Conservation (phyloP, 2,113 vertebrate species). For the Ptychochromis oligacanthus region DNA sequence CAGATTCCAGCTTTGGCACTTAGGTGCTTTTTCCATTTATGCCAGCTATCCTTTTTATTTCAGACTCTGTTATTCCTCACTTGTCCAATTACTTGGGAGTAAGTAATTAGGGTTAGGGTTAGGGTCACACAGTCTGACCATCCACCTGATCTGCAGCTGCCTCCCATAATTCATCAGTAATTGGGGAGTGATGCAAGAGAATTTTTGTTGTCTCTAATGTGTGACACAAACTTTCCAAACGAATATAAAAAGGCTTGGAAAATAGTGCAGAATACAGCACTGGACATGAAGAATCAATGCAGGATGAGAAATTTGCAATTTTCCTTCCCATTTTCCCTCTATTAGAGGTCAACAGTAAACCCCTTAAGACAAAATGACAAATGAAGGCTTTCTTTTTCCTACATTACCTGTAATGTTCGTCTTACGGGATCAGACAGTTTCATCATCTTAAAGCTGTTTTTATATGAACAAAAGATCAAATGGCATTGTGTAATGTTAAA, state of each 20-base stretch:
- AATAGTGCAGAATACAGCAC: neutral
- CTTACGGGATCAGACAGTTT: accelerated
- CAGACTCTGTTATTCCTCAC: neutral
- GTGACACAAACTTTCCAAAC: neutral
- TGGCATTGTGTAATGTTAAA: accelerated
- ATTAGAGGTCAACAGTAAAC: no score
- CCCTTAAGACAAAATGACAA: no score
- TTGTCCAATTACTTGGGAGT: neutral
- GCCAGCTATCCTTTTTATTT: neutral
- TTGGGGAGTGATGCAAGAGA: neutral
- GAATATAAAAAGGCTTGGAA: neutral
- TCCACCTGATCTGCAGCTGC: neutral
- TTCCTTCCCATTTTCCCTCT: no score
- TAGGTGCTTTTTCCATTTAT: neutral
- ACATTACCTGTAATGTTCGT: neutral
- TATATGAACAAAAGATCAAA: accelerated
- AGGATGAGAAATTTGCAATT: neutral
- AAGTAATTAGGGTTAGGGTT: no score
- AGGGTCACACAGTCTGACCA: no score
- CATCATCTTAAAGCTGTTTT: neutral
- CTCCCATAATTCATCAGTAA: neutral
- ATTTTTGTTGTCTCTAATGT: accelerated
- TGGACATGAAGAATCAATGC: neutral
- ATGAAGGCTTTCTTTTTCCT: no score
- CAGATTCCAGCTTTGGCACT: neutral